phyloP scores from a whole-genome alignment of 1,140 invertebrate genomes.

The Microplitis demolitor region DNA sequence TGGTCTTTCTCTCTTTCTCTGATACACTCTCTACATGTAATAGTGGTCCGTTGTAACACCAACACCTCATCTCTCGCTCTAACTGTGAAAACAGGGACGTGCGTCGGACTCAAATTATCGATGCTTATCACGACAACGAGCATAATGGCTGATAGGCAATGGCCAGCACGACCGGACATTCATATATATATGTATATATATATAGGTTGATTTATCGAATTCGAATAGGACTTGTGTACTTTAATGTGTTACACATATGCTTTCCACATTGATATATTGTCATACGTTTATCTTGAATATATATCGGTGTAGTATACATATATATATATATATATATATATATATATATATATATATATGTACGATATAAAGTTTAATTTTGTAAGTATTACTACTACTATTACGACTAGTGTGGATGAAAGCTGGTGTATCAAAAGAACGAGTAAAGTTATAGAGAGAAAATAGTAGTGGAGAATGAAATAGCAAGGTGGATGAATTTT shows the following conservation, averaged over 20 bases:
- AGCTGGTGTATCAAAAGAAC: neutral
- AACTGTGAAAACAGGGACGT: slow-evolving; percentile 12
- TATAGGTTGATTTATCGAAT: slow-evolving; percentile 31
- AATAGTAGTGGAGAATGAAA: neutral
- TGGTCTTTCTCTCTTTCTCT: neutral
- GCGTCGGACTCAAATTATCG: slow-evolving; percentile 34
- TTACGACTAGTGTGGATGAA: neutral
- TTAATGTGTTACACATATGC: slow-evolving; percentile 2
- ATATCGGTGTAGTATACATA: neutral
- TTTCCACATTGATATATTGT: slow-evolving; percentile 9
- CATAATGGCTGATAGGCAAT: slow-evolving; percentile 35
- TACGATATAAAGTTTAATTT: neutral
- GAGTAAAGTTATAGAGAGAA: neutral
- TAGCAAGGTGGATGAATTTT: slow-evolving; percentile 8
- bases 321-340: too few species aligned
- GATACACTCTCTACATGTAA: neutral
- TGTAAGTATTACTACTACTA: neutral
- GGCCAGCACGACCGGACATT: neutral
- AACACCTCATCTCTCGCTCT: neutral
- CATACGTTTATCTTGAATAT: neutral
- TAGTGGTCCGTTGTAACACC: neutral
- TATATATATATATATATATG: too few species aligned
- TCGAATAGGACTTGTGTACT: slow-evolving; percentile 21
- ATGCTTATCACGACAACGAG: slow-evolving; percentile 37
- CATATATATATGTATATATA: slow-evolving; percentile 11